Evolutionary conservation across 2,888 invertebrate genomes (phyloP), one percentile per base, ranked within the genome.

Genomic region (Eupithecia pulchellata): DNA sequence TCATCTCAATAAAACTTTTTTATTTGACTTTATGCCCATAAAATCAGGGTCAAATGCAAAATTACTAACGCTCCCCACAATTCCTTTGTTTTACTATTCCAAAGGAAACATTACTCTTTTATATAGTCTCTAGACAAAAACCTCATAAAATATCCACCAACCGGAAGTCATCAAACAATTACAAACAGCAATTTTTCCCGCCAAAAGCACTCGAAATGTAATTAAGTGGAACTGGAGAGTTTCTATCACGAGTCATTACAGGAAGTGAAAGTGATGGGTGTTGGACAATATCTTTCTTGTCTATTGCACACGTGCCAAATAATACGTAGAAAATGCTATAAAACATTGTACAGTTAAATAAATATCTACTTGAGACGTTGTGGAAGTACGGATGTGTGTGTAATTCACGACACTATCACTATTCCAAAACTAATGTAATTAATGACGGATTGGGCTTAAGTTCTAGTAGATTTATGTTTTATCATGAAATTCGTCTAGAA

Each of bases 151-250:
- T 32, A 39, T 34, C 68, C 55, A 32, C 11, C 6, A 65, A 61
- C 30, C 25, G 65, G 64, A 71, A 65, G 65, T 68, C 61, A 61
- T 42, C 36, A 39, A 61, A 55, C 61, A 62, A 68, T 72, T 65
- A 57, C 62, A 64, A 47, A 68, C 68, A 57, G 58, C 36, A 57
- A 57, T 25, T 65, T 71, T 71, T 65, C 36, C 64, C 55, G 62
- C n/a, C 39, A 57, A 64, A 52, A 60, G 60, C 64, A 36, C n/a
- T 27, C 32, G 60, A 55, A 64, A 67, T 52, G 55, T 68, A 65
- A 68, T 71, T 71, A 68, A 57, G 61, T 39, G 29, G 20, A 32
- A 27, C 66, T 71, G 64, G 64, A 27, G 64, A 64, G 39, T 64
- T 68, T 71, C 60, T 61, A 52, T 55, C 64, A 67, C 47, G 25